Base-by-base conservation (phyloP, 2,113 vertebrate genomes). In the Syngnathus typhle region DNA sequence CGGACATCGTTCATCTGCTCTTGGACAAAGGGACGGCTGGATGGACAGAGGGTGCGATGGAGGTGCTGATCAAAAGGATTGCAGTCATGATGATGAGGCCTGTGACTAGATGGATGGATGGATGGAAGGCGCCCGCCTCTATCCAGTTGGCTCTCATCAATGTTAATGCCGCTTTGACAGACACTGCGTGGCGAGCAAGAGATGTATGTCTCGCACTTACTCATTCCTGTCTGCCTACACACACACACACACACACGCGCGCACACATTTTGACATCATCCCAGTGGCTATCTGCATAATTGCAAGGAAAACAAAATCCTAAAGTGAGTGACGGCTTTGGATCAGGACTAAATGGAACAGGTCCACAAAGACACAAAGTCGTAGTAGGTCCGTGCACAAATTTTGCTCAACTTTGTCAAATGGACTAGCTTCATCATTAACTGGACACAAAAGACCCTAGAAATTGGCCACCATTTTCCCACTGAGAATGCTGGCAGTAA, bases 121-220 rank as follows among this genome's bases (percentile, higher is more conserved):
- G 86, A 84, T 43, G 74, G 76, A 84, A 47, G 60, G 71, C 27
- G 27, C 27, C 27, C 67, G 80, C 77, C 77, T 85, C 73, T 77
- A 78, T 84, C 82, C 82, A 86, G 85, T 88, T 90, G 85, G 77
- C 72, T 86, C 83, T 80, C 86, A 87, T 90, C 88, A 88, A 32
- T 68, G 77, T 91, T 86, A 88, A 58, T 44, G 74, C 72, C 70
- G 12, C 63, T 36, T 69, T 64, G 58, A 83, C 72, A 82, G 69
- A 78, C 72, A 61, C 41, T 37, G 65, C 9, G 32, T 8, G 9
- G 67, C 68, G 13, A 60, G 66, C 60, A 46, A 67, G 65, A 74
- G 75, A 78, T 63, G 62, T 78, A 80, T 69, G 78, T 47, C 67
- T 64, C 51, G 39, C 71, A 52, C 69, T 70, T 67, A 75, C 64